Base-by-base conservation (phyloP, 1,140 invertebrate species). In the Spodoptera litura region DNA sequence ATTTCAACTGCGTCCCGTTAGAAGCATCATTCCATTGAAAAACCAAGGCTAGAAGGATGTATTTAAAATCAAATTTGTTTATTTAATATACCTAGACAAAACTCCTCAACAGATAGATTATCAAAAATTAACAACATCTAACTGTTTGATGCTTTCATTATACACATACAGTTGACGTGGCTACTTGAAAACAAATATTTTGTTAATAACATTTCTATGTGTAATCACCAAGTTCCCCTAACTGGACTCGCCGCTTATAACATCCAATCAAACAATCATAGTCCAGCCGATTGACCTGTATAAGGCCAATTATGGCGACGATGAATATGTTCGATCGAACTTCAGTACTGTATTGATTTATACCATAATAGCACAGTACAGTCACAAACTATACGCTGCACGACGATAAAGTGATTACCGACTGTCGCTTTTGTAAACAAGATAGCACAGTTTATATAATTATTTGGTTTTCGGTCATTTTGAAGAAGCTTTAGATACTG, bases 341-440 rank as follows among this genome's bases (percentile, higher is more conserved):
- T 3, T 87, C 77, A 1, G 85, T 83, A 6, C 84, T 66, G 58
- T 89, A 91, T 49, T 90, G 86, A 66, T 83, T 87, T 12, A 89
- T 85, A 11, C 88, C 88, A 51, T 81, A 89, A 62, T 80, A 89
- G 31, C 77, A 83, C 13, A 78, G 70, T 0, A 87, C 88, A 8
- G 78, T 70, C 1, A 83, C 68, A 13, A 79, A 78, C 85, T 85
- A 90, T 2, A 84, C 56, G 0, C 75, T 59, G 11, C 81, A 61
- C 2, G 82, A 74, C n/a, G 59, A 74, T 2, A 83, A 13, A 0
- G 88, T 88, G 2, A 77, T 81, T 20, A 83, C 31, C 6, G 76
- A 35, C 15, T 87, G 10, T 20, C 78, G 49, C 72, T 79, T 88
- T 86, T 53, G 78, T 82, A 38, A 89, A 90, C 27, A 89, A 80